These are phyloP conservation scores for Orchestia grillus DNA, from an alignment of 1,140 invertebrate genomes.

Conservation along the genomic window DNA sequence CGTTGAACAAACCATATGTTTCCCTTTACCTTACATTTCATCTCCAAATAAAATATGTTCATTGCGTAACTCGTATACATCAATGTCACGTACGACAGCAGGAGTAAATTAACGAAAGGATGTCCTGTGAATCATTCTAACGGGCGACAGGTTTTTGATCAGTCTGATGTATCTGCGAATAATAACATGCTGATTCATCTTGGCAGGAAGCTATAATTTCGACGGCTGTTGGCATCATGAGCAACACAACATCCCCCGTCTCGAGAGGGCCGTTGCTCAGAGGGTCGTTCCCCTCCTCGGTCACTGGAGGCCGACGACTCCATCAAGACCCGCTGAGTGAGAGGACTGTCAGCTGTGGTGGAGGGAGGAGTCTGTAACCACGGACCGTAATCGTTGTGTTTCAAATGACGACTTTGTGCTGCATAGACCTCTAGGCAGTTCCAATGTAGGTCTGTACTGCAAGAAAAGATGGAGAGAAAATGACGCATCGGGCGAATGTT, in stretches of 20 bases:
- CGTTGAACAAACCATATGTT: no score
- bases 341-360: not conserved
- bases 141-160: no score
- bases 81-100: no score
- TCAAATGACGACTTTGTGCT: not conserved
- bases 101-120: no score
- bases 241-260: not conserved
- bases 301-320: not conserved
- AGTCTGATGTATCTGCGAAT: not conserved
- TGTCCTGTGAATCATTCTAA: no score
- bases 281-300: not conserved
- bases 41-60: no score
- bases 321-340: not conserved
- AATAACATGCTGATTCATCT: not conserved
- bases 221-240: not conserved
- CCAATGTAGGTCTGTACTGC: not conserved
- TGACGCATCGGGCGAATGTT: not conserved
- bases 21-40: no score
- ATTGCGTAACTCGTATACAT: no score
- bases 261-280: not conserved
- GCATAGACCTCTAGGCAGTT: no score
- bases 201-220: not conserved
- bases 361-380: not conserved
- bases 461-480: not conserved
- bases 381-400: not conserved